A percentile compares a stretch with the other conserved stretches of the same genome.
phyloP scores from a whole-genome alignment of 1,140 invertebrate genomes.

The Zaprionus ghesquierei region DNA sequence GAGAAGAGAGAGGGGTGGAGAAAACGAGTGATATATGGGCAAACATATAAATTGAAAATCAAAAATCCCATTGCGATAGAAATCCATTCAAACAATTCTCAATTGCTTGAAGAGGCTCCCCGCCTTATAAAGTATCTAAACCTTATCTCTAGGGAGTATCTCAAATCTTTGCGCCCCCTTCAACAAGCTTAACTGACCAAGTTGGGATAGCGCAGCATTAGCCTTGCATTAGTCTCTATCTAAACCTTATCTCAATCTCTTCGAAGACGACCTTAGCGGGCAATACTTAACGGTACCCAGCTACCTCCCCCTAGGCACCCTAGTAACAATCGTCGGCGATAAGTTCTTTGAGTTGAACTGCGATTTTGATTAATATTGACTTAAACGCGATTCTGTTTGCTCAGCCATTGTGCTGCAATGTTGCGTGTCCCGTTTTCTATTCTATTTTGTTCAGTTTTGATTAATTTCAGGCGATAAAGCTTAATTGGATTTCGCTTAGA shows the following conservation, averaged over 20 bases:
- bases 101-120: neutral
- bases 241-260: conserved; percentile 16
- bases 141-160: neutral
- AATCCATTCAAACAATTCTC: conserved; percentile 34
- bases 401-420: conserved; percentile 72
- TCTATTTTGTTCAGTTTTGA: conserved; percentile 36
- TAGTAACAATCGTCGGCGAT: conserved; percentile 26
- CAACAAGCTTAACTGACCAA: neutral
- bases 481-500: conserved; percentile 80
- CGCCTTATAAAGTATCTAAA: neutral
- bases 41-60: conserved; percentile 12
- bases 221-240: neutral
- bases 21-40: neutral
- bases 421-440: conserved; percentile 26
- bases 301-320: neutral
- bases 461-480: conserved; percentile 79
- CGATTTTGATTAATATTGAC: conserved; percentile 78
- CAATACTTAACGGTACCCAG: neutral
- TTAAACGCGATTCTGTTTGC: conserved; percentile 70
- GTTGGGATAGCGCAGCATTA: no score
- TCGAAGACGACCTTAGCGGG: neutral
- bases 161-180: neutral
- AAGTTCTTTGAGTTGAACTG: conserved; percentile 49
- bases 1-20: neutral
- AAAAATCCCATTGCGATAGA: conserved; percentile 22